Evolutionary conservation across 2,888 invertebrate genomes (phyloP).

Genomic region (Drosophila neutralis): DNA sequence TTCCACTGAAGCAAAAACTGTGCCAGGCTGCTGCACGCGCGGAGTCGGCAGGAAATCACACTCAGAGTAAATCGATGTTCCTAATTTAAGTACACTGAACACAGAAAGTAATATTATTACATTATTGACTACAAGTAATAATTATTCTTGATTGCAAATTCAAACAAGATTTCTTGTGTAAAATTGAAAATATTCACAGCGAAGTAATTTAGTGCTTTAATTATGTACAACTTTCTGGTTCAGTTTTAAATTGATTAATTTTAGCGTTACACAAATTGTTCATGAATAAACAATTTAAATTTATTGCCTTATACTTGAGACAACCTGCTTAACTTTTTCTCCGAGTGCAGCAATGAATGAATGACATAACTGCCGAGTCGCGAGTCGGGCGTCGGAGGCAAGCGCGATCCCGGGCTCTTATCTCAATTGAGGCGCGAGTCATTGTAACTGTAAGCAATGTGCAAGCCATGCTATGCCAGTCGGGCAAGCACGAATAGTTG

Average conservation of each 20-base stretch:
- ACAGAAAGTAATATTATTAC: not conserved
- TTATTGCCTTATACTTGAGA: not conserved
- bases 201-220: not conserved
- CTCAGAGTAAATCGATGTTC: not conserved
- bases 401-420: conserved; percentile 53
- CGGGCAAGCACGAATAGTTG: conserved; percentile 17
- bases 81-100: not conserved
- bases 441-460: conserved; percentile 72
- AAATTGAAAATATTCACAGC: not conserved
- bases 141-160: not conserved
- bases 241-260: not conserved
- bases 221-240: not conserved
- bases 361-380: conserved; percentile 69
- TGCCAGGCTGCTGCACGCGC: conserved; percentile 44
- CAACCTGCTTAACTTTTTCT: not conserved
- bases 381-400: conserved; percentile 17
- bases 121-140: not conserved
- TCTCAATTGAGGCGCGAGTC: conserved; percentile 75
- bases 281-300: not conserved
- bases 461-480: conserved; percentile 28
- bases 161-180: not conserved
- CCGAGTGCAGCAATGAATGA: conserved; percentile 43
- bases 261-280: not conserved
- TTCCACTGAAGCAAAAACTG: conserved; percentile 54
- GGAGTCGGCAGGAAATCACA: conserved; percentile 15